These are phyloP conservation scores for Polymixis flavicincta DNA, from an alignment of 2,888 invertebrate genomes.

Conservation along the genomic window DNA sequence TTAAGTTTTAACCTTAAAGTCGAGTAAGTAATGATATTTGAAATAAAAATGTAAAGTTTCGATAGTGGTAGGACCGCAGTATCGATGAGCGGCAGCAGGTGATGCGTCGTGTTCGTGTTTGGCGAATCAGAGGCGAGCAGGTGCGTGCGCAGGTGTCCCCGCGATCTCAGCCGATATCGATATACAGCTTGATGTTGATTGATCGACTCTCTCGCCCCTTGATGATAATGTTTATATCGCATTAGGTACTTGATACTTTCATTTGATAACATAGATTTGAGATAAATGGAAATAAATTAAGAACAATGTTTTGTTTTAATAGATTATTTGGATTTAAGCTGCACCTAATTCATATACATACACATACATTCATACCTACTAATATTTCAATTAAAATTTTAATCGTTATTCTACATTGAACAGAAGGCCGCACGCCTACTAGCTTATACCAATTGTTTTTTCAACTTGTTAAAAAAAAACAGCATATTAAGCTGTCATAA, in stretches of 20 bases:
- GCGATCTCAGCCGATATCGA: slow-evolving; percentile 84
- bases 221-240: not conserved
- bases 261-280: not conserved
- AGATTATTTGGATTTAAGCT: not conserved
- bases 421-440: not conserved
- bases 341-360: not conserved
- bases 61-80: slow-evolving; percentile 54
- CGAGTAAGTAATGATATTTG: slow-evolving; percentile 21
- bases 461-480: not conserved
- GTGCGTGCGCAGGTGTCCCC: slow-evolving; percentile 85
- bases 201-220: slow-evolving; percentile 38
- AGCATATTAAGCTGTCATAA: not conserved
- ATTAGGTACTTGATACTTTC: slow-evolving; percentile 4
- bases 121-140: slow-evolving; percentile 88
- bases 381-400: not conserved
- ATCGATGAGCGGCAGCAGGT: slow-evolving; percentile 84
- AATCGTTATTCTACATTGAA: not conserved
- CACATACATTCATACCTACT: not conserved
- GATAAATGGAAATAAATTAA: not conserved
- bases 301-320: not conserved
- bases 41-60: slow-evolving; percentile 48
- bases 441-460: too few species aligned
- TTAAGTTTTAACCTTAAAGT: not conserved
- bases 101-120: slow-evolving; percentile 84
- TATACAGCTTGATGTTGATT: slow-evolving; percentile 77